Evolutionary conservation across 2,888 invertebrate genomes (phyloP), one percentile per base, ranked within the genome.

Genomic region (Drosophila borborema): DNA sequence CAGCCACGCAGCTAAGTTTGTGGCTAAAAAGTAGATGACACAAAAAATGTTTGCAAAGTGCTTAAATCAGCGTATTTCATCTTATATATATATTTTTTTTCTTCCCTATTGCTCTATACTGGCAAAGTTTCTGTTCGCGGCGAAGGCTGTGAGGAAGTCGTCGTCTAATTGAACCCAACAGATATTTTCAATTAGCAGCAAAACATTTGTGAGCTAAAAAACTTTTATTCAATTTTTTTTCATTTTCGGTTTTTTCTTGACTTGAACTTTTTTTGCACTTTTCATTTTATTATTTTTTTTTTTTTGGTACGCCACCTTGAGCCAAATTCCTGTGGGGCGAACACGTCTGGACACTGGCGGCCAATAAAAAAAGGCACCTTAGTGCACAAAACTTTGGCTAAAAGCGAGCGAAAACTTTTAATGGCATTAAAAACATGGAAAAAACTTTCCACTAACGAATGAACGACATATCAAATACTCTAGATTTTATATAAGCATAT

Each of bases 161-260:
- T 82, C 81, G 81, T 86, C 92, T 92, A 92, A 92, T 92, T 92
- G 92, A 92, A 92, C 92, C 92, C 92, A 89, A 92, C 92, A 92
- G 91, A 92, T 92, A 92, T 92, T 92, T 92, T 92, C 92, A 92
- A 92, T 92, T 92, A 92, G 91, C 91, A 91, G 89, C 85, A 91
- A 90, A 91, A 91, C 91, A 91, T 90, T 91, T 82, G 81, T 82
- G 85, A 72, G 85, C 86, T 84, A 86, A 85, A 86, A 85, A 85
- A 86, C 60, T 85, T 89, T 89, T 82, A 82, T 82, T 81, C 81
- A 75, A 76, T 85, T 86, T 67, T 86, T 67, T 79, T 67, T 56
- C n/a, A 70, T 54, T 73, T 64, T 31, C 18, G 36, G 48, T 43
- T 62, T 63, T 66, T 64, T 70, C 67, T 68, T 74, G 65, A 65